phyloP scores from a whole-genome alignment of 2,113 vertebrate species.

The cattle (Bos taurus) region DNA sequence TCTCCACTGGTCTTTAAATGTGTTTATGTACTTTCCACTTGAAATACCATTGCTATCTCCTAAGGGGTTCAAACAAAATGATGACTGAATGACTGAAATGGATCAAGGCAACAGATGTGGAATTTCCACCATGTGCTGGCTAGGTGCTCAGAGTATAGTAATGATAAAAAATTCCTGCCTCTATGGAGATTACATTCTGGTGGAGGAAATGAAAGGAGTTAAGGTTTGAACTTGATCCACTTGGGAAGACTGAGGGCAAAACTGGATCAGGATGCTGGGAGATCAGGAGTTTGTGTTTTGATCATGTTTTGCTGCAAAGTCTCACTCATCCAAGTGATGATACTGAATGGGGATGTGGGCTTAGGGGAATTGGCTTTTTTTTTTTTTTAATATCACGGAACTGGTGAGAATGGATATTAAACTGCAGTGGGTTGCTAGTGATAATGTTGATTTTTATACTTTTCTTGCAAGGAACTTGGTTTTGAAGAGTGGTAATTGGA shows the following conservation, averaged over 20 bases:
- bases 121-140: background rate
- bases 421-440: background rate
- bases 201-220: background rate
- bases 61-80: background rate
- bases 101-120: background rate
- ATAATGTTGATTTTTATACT: background rate
- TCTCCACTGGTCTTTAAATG: background rate
- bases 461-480: background rate
- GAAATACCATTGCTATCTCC: background rate
- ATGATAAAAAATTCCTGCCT: background rate
- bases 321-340: background rate
- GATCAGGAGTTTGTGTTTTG: background rate
- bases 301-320: background rate
- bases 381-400: background rate
- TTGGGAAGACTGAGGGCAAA: background rate
- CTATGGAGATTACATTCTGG: background rate
- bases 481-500: background rate
- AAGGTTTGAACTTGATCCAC: background rate
- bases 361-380: background rate
- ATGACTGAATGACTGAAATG: constrained; percentile 13
- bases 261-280: background rate
- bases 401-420: background rate
- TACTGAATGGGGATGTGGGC: background rate
- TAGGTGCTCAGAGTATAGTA: background rate
- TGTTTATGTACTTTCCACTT: background rate